These are phyloP conservation scores for Bugula neritina DNA, from an alignment of 2,888 invertebrate genomes.

Conservation along the genomic window DNA sequence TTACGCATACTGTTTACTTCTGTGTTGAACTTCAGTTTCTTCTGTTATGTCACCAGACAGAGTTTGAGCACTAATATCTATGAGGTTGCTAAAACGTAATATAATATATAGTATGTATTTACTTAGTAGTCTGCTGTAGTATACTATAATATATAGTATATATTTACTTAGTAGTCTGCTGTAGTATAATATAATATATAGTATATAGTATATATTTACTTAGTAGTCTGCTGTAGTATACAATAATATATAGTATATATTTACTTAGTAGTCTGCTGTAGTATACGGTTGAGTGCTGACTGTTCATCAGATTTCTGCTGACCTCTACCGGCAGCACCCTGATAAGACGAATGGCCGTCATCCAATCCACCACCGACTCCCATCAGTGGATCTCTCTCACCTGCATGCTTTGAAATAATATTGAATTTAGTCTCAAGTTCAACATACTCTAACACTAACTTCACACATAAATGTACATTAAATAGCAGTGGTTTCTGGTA, in stretches of 20 bases:
- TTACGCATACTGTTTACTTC: slow-evolving; percentile 9
- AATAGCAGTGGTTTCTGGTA: too few species aligned
- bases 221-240: too few species aligned
- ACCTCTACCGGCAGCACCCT: not conserved
- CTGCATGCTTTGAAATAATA: too few species aligned
- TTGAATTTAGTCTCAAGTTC: too few species aligned
- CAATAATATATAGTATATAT: too few species aligned
- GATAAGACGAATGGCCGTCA: not conserved
- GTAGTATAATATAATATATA: too few species aligned
- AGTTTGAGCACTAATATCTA: slow-evolving; percentile 23
- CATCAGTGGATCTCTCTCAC: slow-evolving; percentile 13
- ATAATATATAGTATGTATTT: not conserved
- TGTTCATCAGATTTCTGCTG: slow-evolving; percentile 24
- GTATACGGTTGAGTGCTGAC: slow-evolving; percentile 17
- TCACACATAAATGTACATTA: too few species aligned
- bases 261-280: slow-evolving; percentile 19
- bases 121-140: slow-evolving; percentile 17
- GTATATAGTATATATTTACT: too few species aligned
- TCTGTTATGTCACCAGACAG: not conserved
- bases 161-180: slow-evolving; percentile 15
- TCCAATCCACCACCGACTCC: not conserved
- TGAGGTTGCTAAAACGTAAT: not conserved
- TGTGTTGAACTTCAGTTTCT: not conserved
- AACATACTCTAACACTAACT: too few species aligned
- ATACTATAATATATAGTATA: too few species aligned